phyloP scores from a whole-genome alignment of 53 echinoderm and acorn worm genomes.

The Astropecten irregularis region DNA sequence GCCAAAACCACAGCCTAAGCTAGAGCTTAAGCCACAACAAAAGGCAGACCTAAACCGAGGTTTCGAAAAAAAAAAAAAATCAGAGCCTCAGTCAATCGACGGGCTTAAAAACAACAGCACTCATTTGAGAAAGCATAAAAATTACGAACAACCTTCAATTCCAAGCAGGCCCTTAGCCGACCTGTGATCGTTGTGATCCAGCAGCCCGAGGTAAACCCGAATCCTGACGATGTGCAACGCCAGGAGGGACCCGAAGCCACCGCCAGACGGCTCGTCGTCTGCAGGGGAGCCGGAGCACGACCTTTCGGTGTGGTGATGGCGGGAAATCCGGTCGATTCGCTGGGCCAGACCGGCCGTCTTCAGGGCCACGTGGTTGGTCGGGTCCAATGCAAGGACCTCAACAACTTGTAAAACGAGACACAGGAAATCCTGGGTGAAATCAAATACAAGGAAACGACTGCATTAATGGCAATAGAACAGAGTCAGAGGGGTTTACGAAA shows the following conservation, averaged over 20 bases:
- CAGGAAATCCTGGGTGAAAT: conserved; percentile 59
- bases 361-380: conserved; percentile 75
- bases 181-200: conserved; percentile 67
- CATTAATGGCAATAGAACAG: too few species aligned
- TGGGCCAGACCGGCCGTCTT: conserved; percentile 75
- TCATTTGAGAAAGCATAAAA: too few species aligned
- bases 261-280: conserved; percentile 8
- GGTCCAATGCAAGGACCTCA: conserved; percentile 68
- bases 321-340: conserved; percentile 69
- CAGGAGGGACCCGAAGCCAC: not conserved
- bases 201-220: conserved; percentile 71
- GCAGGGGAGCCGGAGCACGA: not conserved
- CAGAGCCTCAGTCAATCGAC: too few species aligned
- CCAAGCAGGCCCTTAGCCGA: conserved; percentile 23
- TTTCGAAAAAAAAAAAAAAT: too few species aligned
- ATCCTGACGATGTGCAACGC: conserved; percentile 58
- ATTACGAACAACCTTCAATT: conserved; percentile 59
- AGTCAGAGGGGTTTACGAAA: too few species aligned
- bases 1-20: too few species aligned
- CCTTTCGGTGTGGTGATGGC: not conserved
- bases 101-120: too few species aligned
- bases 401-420: conserved; percentile 79
- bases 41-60: too few species aligned
- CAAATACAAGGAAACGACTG: too few species aligned
- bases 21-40: too few species aligned